Base-by-base conservation (phyloP, 2,888 invertebrate species). In the Phyllotreta cruciferae region DNA sequence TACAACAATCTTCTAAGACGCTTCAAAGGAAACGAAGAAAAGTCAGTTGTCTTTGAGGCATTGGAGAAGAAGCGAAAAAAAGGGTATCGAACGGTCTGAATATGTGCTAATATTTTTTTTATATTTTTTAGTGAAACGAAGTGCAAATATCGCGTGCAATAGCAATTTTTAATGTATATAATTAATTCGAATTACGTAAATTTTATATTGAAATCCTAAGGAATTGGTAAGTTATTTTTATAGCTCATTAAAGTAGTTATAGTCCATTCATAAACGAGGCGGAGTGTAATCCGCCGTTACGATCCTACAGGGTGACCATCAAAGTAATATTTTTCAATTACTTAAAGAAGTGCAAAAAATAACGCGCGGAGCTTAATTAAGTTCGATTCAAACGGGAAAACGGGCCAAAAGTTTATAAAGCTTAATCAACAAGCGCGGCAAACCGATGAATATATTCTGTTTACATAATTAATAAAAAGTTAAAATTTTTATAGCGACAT, bases 381-480 rank as follows among this genome's bases (percentile, higher is more conserved):
- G 37, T 60, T 53, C 24, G 24, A 39, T 41, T 56, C 35, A 55
- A 55, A 34, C 41, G 55, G 39, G 54, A 54, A 54, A 39, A 13
- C 42, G n/a, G 35, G 49, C 49, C 35, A 35, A 49, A 35, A 34
- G 54, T 60, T 60, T 7, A 34, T 49, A 64, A 60, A 38, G 58
- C 36, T n/a, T 38, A 35, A 60, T 56, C 60, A 55, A 60, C 60
- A 44, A 55, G 37, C 55, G 38, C n/a, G 13, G 8, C 52, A 37
- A 60, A 61, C 62, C 67, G 70, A 72, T 68, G 60, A 60, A 63
- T 65, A 69, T 69, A 57, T 52, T 71, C 71, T 73, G 71, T 74
- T 71, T 74, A 72, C 70, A 72, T 73, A 73, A 75, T 75, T 74
- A 74, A 75, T 75, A 75, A 75, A 77, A 74, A 71, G 70, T 72